Evolutionary conservation across 1,140 invertebrate species (phyloP), one percentile per base, ranked within the genome.

Genomic region (Drosophila willistoni): DNA sequence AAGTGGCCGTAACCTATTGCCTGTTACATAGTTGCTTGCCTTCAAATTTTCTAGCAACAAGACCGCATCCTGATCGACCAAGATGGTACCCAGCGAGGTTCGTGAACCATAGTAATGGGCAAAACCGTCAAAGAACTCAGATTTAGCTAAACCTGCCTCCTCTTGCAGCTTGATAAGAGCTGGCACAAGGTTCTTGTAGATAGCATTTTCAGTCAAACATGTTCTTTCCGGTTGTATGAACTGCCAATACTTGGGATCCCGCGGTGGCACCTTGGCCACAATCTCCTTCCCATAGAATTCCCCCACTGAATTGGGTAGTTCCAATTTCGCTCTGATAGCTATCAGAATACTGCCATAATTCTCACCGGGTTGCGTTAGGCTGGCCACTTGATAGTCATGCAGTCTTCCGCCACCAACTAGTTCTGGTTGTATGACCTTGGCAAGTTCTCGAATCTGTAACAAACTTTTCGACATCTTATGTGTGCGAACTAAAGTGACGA

Each of bases 271-370:
- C 84, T 95, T 95, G 0, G 92, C 93, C 12, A 95, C 94, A 0
- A 95, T 68, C 39, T 93, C 81, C 62, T 71, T 55, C 3, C 56
- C 60, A 10, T 64, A 56, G 0, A 59, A 1, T 5, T 54, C 47
- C 0, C 59, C 84, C 4, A 34, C 7, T 10, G 44, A 22, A 9
- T 63, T 6, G 2, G 61, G 12, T 7, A 14, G 14, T 25, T 59
- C 10, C 22, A 85, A 13, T 55, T 71, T 59, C 0, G 73, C 91
- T 6, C 19, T 44, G 10, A 95, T 87, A 12, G 91, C 91, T 3
- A 94, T 71, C 19, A 95, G 93, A 2, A 92, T 78, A 81, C 94
- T 94, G 2, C 93, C 94, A 64, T 94, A 95, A 87, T 95, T 95
- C 70, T 95, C 94, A 2, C 94, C 94, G 0, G 93, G 92, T 33